Evolutionary conservation across 2,888 invertebrate species (phyloP).

Genomic region (Polydrusus cervinus): DNA sequence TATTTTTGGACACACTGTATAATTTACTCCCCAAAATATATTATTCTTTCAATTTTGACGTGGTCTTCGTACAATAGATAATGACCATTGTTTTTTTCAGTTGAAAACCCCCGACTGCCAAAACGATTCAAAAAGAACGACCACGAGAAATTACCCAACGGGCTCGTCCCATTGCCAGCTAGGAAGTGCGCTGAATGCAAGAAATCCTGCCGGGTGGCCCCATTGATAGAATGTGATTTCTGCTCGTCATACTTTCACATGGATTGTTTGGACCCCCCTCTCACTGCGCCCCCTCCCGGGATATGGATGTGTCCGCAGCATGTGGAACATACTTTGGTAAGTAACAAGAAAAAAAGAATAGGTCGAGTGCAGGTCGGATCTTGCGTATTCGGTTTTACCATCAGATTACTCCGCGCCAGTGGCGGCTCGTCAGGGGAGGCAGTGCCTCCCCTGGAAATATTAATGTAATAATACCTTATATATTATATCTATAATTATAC

Average conservation of each 20-base stretch:
- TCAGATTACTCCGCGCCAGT: too few species aligned
- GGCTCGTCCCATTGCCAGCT: constrained; percentile 87
- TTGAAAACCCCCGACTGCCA: constrained; percentile 60
- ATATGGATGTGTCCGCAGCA: constrained; percentile 99
- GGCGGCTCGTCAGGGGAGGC: too few species aligned
- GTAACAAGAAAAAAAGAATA: constrained; percentile 60
- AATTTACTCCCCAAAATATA: too few species aligned
- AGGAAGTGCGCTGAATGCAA: constrained; percentile 89
- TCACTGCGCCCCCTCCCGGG: constrained; percentile 89
- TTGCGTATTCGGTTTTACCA: too few species aligned
- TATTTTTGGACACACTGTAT: too few species aligned
- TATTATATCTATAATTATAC: too few species aligned
- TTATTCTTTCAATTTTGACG: too few species aligned
- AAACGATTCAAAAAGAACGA: constrained; percentile 55
- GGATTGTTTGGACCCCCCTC: constrained; percentile 95
- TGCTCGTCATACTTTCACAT: constrained; percentile 92
- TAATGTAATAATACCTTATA: too few species aligned
- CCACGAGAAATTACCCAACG: constrained; percentile 67
- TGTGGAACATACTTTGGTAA: constrained; percentile 89
- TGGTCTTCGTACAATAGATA: too few species aligned
- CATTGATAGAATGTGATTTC: constrained; percentile 94
- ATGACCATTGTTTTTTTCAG: constrained; percentile 59
- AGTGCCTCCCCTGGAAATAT: too few species aligned
- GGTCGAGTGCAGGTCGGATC: too few species aligned
- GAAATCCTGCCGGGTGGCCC: constrained; percentile 87